Percentiles rank a stretch among this genome's conserved stretches.
Evolutionary conservation across 2,113 vertebrate species (phyloP).

Genomic region (Nibea albiflora): DNA sequence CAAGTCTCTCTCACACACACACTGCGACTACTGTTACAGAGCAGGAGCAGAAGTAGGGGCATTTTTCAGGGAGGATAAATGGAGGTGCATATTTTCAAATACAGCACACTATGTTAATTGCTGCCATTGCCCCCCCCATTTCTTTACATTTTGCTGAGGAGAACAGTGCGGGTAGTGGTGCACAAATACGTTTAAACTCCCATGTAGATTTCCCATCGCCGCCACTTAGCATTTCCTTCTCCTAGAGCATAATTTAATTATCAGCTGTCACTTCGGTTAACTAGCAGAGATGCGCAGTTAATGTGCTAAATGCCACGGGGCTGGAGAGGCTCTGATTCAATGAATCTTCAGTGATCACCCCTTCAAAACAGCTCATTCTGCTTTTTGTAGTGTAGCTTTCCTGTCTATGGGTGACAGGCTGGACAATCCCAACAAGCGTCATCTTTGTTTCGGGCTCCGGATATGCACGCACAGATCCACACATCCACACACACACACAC

Average conservation of each 20-base stretch:
- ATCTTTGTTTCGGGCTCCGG: conserved; percentile 50
- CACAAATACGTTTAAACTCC: conserved; percentile 30
- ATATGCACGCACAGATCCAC: background rate
- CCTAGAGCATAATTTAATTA: conserved; percentile 66
- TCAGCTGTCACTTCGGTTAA: conserved; percentile 67
- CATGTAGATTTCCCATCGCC: conserved; percentile 13
- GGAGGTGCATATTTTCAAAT: conserved; percentile 9
- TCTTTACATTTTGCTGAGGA: background rate
- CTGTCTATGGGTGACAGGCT: conserved; percentile 19
- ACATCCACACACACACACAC: background rate
- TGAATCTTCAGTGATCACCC: conserved; percentile 59
- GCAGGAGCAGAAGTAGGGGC: conserved; percentile 3
- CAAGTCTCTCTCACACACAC: conserved; percentile 49
- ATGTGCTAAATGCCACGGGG: conserved; percentile 65
- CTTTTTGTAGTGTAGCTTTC: background rate
- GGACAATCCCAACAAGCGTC: conserved; percentile 49
- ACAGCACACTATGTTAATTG: background rate
- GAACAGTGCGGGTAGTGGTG: background rate
- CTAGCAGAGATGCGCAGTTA: conserved; percentile 50
- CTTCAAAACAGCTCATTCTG: conserved; percentile 59
- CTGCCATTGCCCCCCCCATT: background rate
- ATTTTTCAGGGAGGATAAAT: conserved; percentile 18
- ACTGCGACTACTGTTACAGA: conserved; percentile 36
- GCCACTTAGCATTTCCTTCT: conserved; percentile 49
- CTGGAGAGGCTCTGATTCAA: conserved; percentile 60